Base-by-base conservation (phyloP, 2,797 vertebrate species). In the Merluccius polli region DNA sequence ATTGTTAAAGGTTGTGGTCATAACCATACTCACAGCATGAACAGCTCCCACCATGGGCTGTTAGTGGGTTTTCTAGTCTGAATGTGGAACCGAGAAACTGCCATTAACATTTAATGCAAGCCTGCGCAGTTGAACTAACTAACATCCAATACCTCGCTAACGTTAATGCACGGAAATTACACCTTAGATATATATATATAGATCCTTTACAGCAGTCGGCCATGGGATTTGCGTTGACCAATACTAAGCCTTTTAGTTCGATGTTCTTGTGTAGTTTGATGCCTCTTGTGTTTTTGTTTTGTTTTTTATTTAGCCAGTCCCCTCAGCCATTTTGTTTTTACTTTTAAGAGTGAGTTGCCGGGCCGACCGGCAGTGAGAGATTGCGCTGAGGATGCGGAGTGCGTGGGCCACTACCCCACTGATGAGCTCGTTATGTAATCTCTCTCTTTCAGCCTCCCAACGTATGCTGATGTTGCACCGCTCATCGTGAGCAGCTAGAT, bases 351-450 rank as follows among this genome's bases (percentile, higher is more conserved):
- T 85, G 87, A 87, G 72, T n/a, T 29, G 8, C 67, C 30, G 84
- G 86, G 52, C 83, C 67, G 87, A 87, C 82, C 81, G 82, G 79
- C 86, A 84, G 82, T 71, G 81, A 86, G 86, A 89, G 85, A 89
- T 83, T 89, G 88, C 85, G 77, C 84, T 75, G 85, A 90, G 89
- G 89, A 91, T 87, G 88, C 81, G 41, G 79, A 81, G 86, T 91
- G 91, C 90, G 90, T 92, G 91, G 91, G 91, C 92, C 87, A 90
- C 88, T 89, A 88, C 88, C 89, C 88, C 87, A 88, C 90, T 92
- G 89, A 93, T 91, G 89, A 92, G 89, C 82, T 79, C 83, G 85
- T 92, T 92, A 93, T 93, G 90, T 89, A 91, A 92, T 86, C 86
- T 87, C 86, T 71, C 74, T 88, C 85, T 89, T 87, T 81, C 88